phyloP scores from a whole-genome alignment of 64 coral and sea anemone genomes.

The Platygyra sinensis region DNA sequence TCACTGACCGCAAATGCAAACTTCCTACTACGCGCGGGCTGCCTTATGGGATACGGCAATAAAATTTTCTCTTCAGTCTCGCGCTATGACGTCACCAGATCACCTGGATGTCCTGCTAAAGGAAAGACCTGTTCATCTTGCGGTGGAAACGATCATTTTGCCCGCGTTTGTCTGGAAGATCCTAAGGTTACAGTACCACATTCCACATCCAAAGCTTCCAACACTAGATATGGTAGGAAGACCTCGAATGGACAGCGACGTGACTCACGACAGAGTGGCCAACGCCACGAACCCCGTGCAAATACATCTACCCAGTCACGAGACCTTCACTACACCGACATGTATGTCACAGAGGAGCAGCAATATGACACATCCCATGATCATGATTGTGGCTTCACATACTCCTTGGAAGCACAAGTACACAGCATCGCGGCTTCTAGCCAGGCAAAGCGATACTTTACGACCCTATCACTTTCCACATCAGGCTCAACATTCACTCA shows the following conservation, averaged over 20 bases:
- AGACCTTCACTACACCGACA: slow-evolving; percentile 33
- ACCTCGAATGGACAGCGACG: no score
- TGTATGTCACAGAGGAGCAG: no score
- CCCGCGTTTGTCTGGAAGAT: slow-evolving; percentile 44
- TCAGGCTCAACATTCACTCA: slow-evolving; percentile 35
- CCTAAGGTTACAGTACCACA: background rate
- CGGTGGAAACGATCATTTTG: slow-evolving; percentile 62
- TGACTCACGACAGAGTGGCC: background rate
- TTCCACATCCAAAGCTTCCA: no score
- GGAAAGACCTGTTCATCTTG: slow-evolving; percentile 28
- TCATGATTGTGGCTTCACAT: no score
- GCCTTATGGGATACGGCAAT: no score
- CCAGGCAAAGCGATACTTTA: slow-evolving; percentile 24
- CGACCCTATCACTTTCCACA: slow-evolving; percentile 50
- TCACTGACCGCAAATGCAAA: no score
- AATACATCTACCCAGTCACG: background rate
- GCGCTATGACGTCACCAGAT: no score
- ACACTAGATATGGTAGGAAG: background rate
- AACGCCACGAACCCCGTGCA: background rate
- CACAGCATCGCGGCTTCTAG: slow-evolving; percentile 23
- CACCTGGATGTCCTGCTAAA: slow-evolving; percentile 49
- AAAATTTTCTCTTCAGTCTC: no score
- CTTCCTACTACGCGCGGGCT: no score
- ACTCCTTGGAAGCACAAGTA: no score
- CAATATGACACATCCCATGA: no score